A percentile compares a stretch with the other conserved stretches of the same genome.
Conservation (phyloP, 2,797 vertebrate genomes). For the Erpetoichthys calabaricus region DNA sequence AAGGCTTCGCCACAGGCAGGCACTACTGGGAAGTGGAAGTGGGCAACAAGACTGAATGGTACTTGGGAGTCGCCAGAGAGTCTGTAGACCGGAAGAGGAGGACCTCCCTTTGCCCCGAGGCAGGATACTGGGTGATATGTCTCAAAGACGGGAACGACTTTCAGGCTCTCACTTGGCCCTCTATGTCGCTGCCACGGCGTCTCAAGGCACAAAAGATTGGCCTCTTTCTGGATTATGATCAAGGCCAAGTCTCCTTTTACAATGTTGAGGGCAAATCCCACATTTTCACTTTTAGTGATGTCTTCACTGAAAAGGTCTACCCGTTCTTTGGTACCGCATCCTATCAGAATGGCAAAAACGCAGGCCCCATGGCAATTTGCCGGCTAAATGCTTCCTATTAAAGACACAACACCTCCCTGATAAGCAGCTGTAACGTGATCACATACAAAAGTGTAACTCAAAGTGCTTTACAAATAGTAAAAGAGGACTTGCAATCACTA, state of each 20-base stretch:
- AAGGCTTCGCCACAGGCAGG: conserved; percentile 38
- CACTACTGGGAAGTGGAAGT: conserved; percentile 66
- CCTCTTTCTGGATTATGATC: conserved; percentile 53
- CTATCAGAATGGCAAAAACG: too few relatives aligned
- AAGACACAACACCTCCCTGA: too few relatives aligned
- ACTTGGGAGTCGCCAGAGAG: conserved; percentile 44
- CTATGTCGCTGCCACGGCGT: conserved; percentile 25
- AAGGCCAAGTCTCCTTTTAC: conserved; percentile 60
- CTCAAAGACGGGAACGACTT: conserved; percentile 50
- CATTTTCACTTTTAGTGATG: conserved; percentile 51
- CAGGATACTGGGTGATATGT: conserved; percentile 51
- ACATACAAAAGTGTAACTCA: too few relatives aligned
- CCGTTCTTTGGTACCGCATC: conserved; percentile 47
- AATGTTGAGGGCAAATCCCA: conserved; percentile 48
- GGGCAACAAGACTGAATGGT: conserved; percentile 52
- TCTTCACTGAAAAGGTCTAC: conserved; percentile 46
- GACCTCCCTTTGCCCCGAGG: conserved; percentile 40
- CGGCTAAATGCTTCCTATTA: too few relatives aligned
- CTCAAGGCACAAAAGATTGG: conserved; percentile 39
- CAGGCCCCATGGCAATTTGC: too few relatives aligned
- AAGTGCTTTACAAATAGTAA: too few relatives aligned
- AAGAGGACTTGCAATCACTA: too few relatives aligned
- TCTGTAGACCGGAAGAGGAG: conserved; percentile 44
- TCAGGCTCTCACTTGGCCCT: conserved; percentile 46
- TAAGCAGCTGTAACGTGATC: too few relatives aligned